A percentile compares a stretch with the other conserved stretches of the same genome.
Evolutionary conservation across 2,797 vertebrate genomes (phyloP).

Genomic region (Geotrypetes seraphini): DNA sequence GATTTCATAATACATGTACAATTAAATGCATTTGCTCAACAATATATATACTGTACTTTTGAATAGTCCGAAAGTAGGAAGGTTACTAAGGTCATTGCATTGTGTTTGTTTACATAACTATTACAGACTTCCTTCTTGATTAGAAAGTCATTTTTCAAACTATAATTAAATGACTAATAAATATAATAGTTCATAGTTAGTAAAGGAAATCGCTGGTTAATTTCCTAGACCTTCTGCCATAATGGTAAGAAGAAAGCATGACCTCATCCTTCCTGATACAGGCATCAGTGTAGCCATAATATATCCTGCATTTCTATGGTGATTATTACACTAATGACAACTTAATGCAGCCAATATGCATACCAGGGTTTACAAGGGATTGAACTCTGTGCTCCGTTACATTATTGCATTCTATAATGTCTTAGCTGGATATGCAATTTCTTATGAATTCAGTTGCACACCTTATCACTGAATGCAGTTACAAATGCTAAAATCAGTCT

Average conservation of each 20-base stretch:
- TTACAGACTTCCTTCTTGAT: constrained; percentile 24
- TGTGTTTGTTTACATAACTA: constrained; percentile 38
- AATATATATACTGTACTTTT: too few species aligned
- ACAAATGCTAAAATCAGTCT: too few species aligned
- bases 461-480: too few species aligned
- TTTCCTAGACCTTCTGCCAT: constrained; percentile 20
- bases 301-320: too few species aligned
- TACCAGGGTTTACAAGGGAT: too few species aligned
- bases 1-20: constrained; percentile 14
- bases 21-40: constrained; percentile 28
- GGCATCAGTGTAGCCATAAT: not conserved
- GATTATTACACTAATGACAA: too few species aligned
- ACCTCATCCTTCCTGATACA: constrained; percentile 6
- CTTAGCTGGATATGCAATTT: too few species aligned
- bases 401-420: too few species aligned
- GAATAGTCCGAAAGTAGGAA: constrained; percentile 29
- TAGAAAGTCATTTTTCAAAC: constrained; percentile 36
- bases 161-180: constrained; percentile 42
- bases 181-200: constrained; percentile 19
- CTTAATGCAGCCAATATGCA: too few species aligned
- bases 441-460: too few species aligned
- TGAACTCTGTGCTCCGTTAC: too few species aligned
- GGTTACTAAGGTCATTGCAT: constrained; percentile 23
- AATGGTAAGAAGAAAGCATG: constrained; percentile 17
- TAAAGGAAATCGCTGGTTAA: constrained; percentile 36